These are phyloP conservation scores for Epinotia nisella DNA, from an alignment of 2,888 invertebrate genomes.

Conservation along the genomic window DNA sequence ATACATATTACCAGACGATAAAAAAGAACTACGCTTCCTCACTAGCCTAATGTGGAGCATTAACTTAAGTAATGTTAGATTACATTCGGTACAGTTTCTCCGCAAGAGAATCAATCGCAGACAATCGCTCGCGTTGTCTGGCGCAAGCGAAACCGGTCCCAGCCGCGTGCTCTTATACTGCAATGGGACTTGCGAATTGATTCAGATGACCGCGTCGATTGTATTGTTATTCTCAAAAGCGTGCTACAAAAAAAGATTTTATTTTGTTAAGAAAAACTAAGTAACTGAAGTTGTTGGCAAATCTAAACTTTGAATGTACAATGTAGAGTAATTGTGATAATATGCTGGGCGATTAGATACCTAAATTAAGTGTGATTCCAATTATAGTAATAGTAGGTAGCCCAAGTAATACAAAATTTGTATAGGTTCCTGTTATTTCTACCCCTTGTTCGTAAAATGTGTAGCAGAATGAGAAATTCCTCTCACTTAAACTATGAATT, in stretches of 20 bases:
- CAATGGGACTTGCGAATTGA: constrained; percentile 16
- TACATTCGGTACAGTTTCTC: constrained; percentile 7
- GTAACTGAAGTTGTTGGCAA: no score
- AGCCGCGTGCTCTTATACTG: constrained; percentile 2
- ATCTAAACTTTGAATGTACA: no score
- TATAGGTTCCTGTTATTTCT: no score
- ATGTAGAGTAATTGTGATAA: no score
- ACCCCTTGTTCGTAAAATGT: no score
- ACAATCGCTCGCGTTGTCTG: constrained; percentile 16
- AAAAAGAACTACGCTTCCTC: background rate
- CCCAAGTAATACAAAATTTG: no score
- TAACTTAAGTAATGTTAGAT: background rate
- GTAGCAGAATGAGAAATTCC: no score
- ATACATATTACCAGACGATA: background rate
- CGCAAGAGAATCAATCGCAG: background rate
- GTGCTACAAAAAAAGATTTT: background rate
- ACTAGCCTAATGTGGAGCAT: background rate
- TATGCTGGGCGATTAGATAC: no score
- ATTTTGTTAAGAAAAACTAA: background rate
- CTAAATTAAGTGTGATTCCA: no score
- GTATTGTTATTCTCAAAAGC: background rate
- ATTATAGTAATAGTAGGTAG: no score
- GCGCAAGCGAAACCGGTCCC: constrained; percentile 26
- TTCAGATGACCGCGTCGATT: constrained; percentile 7
- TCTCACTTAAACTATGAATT: no score